A percentile compares a stretch with the other conserved stretches of the same genome.
These are phyloP conservation scores for Eupithecia centaureata DNA, from an alignment of 2,888 invertebrate species.

Conservation along the genomic window DNA sequence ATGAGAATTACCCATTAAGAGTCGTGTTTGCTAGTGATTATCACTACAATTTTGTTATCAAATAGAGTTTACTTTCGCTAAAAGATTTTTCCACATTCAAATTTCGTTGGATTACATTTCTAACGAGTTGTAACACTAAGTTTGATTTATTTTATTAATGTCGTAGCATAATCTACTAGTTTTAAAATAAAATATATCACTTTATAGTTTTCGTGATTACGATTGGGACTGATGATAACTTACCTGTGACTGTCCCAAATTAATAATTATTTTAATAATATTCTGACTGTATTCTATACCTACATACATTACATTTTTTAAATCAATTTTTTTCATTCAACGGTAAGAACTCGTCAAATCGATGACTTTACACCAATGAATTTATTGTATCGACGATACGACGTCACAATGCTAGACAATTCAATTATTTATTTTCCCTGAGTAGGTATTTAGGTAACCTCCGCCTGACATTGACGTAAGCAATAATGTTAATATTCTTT, in stretches of 20 bases:
- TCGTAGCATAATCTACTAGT: constrained; percentile 57
- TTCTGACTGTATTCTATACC: not conserved
- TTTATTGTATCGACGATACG: not conserved
- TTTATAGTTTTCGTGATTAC: constrained; percentile 46
- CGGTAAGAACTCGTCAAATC: not conserved
- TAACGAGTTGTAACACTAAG: not conserved
- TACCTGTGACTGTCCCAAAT: constrained; percentile 53
- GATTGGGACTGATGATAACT: constrained; percentile 63
- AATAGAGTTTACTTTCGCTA: not conserved
- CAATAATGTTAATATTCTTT: constrained; percentile 51
- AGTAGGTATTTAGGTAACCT: constrained; percentile 43
- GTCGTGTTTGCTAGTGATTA: not conserved
- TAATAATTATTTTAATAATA: constrained; percentile 1
- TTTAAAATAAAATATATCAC: constrained; percentile 63
- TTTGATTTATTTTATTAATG: constrained; percentile 30
- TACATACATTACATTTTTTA: not conserved
- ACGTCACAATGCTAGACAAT: not conserved
- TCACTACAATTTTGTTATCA: not conserved
- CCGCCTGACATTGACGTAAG: constrained; percentile 71
- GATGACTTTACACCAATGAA: not conserved
- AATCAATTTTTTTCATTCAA: not conserved
- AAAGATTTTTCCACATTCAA: not conserved
- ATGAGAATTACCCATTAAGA: no score
- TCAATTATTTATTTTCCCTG: constrained; percentile 26
- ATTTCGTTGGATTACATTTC: not conserved